Evolutionary conservation across 2,113 vertebrate genomes (phyloP).

Genomic region (Phalacrocorax aristotelis): DNA sequence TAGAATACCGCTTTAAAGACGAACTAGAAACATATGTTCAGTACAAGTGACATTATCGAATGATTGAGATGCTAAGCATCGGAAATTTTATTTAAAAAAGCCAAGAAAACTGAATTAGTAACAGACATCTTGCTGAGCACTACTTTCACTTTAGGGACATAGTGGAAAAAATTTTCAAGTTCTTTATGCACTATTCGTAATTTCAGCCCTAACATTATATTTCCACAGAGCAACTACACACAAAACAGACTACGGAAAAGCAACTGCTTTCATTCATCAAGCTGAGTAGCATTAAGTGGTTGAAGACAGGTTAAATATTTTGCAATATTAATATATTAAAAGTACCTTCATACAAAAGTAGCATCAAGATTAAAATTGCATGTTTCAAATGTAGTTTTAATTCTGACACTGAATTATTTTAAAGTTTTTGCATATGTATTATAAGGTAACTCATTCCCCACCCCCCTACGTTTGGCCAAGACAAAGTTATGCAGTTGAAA

Average conservation of each 20-base stretch:
- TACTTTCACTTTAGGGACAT: background rate
- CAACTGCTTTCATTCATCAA: background rate
- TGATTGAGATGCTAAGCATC: background rate
- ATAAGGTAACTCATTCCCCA: background rate
- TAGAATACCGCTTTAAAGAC: background rate
- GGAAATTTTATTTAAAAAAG: conserved; percentile 2
- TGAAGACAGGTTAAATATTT: background rate
- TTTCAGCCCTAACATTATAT: background rate
- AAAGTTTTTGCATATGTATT: background rate
- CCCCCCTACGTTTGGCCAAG: background rate
- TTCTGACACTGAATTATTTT: background rate
- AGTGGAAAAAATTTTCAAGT: background rate
- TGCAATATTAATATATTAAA: background rate
- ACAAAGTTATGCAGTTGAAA: background rate
- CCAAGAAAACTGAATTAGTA: background rate
- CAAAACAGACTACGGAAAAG: background rate
- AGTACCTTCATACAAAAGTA: background rate
- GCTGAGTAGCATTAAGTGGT: background rate
- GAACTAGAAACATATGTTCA: background rate
- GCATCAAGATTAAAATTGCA: background rate
- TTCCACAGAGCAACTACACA: background rate
- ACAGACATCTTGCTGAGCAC: conserved; percentile 11
- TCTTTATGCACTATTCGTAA: background rate
- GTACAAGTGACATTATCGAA: background rate
- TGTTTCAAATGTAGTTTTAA: background rate